Base-by-base conservation (phyloP, 2,113 vertebrate species). In the Syngnathus typhle region DNA sequence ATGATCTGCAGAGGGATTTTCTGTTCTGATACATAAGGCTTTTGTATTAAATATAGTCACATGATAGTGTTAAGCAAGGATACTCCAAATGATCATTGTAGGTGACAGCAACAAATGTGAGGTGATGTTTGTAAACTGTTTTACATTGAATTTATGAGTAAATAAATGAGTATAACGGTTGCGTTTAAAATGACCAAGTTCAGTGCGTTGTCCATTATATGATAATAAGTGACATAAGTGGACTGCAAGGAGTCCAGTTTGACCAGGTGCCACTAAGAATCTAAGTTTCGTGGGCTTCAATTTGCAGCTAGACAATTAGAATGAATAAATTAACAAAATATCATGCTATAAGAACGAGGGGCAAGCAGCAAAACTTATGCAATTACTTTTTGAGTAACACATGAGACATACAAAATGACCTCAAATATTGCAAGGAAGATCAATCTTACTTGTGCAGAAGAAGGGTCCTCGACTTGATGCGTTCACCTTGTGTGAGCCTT, bases 361-460 rank as follows among this genome's bases (percentile, higher is more conserved):
- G 10, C 39, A 60, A 6, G 10, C 8, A 21, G 10, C 10, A 60
- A 39, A 60, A n/a, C 18, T 59, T 60, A 11, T n/a, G 59, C 19
- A 43, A 23, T 13, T 21, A 11, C 6, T 13, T 43, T 9, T 7
- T 1, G 6, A 7, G n/a, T 62, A 6, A 16, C 12, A 46, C n/a
- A 7, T 62, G 38, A 62, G 21, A 62, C 60, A 23, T 44, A 44
- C 41, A 12, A 62, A 13, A 4, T 44, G 13, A 23, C 21, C 11
- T 18, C 13, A 43, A 44, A 51, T 52, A 54, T 65, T 13, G 37
- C 18, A 38, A 56, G 49, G 6, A 37, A 58, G 9, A 41, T 41
- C 27, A 23, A 6, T 76, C 87, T 82, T 82, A 87, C 85, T 52
- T 41, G 58, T 49, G 62, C 36, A 39, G 64, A 39, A 5, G 51